Evolutionary conservation across 2,113 vertebrate genomes (phyloP), one percentile per base, ranked within the genome.

Genomic region (Myxocyprinus asiaticus): DNA sequence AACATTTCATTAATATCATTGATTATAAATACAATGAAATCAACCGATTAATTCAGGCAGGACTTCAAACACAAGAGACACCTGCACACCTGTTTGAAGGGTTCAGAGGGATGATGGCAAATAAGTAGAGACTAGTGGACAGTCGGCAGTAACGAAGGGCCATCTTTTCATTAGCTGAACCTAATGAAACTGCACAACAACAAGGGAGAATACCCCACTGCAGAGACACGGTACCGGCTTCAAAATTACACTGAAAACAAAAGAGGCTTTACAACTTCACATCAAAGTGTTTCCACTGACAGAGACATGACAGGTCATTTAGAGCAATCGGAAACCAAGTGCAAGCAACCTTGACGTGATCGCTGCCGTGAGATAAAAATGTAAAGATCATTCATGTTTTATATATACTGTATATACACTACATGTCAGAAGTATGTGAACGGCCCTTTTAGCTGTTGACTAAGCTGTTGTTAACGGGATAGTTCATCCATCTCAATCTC

Each of bases 161-260:
- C 90, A 90, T 91, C 89, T 92, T 92, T 93, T 92, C 90, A 94
- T 94, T 92, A 94, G 88, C 86, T 89, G 88, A 89, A 86, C 90
- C 91, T 92, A 93, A 93, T 93, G 91, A 93, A 92, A 33, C 3
- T 33, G 22, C 22, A 33, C 22, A 33, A 93, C 82, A 74, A 82
- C 75, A 45, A 53, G 76, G 79, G 89, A 91, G 90, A 92, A 90
- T 89, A 88, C 84, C 87, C 89, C 85, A 89, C 91, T 80, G 88
- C 91, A 73, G 91, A 83, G 90, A 91, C 90, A 90, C 90, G 90
- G 88, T 90, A 89, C 90, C 89, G 86, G 89, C 88, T 87, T 84
- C 85, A 53, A 93, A 92, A 93, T 92, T 92, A 91, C 90, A 87
- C 89, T 17, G 66, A 86, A 77, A 89, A 91, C 92, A 93, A 92